A percentile compares a stretch with the other conserved stretches of the same genome.
These are phyloP conservation scores for Rhodophaea formosa DNA, from an alignment of 2,888 invertebrate species.

Conservation along the genomic window DNA sequence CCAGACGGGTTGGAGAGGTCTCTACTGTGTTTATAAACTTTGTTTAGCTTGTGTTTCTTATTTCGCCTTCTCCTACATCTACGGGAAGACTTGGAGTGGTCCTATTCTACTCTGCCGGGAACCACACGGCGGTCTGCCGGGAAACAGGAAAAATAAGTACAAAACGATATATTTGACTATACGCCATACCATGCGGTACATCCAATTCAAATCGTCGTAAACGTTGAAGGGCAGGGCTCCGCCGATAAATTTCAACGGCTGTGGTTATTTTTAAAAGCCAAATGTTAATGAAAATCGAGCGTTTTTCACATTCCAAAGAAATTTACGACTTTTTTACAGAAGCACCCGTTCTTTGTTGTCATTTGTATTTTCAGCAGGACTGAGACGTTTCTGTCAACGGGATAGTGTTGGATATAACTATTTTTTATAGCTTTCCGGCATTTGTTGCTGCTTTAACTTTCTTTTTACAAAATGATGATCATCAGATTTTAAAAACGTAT, in stretches of 20 bases:
- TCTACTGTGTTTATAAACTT: no score
- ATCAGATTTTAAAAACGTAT: neutral
- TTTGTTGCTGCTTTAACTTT: neutral
- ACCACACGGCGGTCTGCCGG: no score
- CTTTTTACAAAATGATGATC: neutral
- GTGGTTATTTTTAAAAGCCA: constrained; percentile 32
- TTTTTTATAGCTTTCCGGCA: constrained; percentile 3
- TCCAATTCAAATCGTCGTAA: neutral
- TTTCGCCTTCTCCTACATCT: no score
- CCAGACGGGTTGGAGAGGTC: no score
- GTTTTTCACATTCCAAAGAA: constrained; percentile 40
- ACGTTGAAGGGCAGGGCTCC: constrained; percentile 10
- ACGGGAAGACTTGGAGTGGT: no score
- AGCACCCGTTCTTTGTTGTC: constrained; percentile 23
- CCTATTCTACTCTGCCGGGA: no score
- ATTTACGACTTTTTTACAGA: constrained; percentile 40
- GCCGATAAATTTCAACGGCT: constrained; percentile 21
- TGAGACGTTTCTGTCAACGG: constrained; percentile 16
- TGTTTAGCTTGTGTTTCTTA: no score
- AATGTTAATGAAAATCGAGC: constrained; percentile 33
- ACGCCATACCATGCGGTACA: no score
- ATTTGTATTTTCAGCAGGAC: constrained; percentile 31
- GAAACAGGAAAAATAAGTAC: no score
- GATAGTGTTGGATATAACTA: neutral
- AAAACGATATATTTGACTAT: no score